Evolutionary conservation across 2,888 invertebrate species (phyloP).

Genomic region (Patella pellucida): DNA sequence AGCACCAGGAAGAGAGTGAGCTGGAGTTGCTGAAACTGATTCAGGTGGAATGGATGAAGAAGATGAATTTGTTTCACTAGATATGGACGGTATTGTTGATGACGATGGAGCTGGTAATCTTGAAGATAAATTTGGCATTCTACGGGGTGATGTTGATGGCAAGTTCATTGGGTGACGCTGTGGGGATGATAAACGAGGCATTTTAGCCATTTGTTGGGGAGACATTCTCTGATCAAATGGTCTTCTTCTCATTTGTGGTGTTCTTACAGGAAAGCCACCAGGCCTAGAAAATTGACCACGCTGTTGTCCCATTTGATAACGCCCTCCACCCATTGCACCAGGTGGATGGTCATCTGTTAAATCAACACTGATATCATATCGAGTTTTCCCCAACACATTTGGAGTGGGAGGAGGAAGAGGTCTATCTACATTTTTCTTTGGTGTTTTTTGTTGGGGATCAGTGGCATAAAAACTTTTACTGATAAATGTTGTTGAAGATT

Average conservation of each 20-base stretch:
- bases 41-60: background rate
- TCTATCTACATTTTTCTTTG: conserved; percentile 9
- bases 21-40: background rate
- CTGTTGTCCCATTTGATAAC: background rate
- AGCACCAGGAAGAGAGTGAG: conserved; percentile 8
- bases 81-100: background rate
- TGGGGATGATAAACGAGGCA: background rate
- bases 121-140: background rate
- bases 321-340: background rate
- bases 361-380: background rate
- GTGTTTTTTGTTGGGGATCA: conserved; percentile 11
- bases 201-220: conserved; percentile 7
- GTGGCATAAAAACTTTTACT: conserved; percentile 7
- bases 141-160: background rate
- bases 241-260: background rate
- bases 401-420: conserved; percentile 5
- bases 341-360: background rate
- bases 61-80: too few species aligned
- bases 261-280: background rate
- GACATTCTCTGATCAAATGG: background rate
- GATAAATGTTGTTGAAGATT: conserved; percentile 11
- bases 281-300: background rate
- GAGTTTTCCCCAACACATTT: conserved; percentile 2
- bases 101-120: conserved; percentile 1
- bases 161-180: conserved; percentile 5